These are phyloP conservation scores for Formica exsecta DNA, from an alignment of 1,140 invertebrate species.

Conservation along the genomic window DNA sequence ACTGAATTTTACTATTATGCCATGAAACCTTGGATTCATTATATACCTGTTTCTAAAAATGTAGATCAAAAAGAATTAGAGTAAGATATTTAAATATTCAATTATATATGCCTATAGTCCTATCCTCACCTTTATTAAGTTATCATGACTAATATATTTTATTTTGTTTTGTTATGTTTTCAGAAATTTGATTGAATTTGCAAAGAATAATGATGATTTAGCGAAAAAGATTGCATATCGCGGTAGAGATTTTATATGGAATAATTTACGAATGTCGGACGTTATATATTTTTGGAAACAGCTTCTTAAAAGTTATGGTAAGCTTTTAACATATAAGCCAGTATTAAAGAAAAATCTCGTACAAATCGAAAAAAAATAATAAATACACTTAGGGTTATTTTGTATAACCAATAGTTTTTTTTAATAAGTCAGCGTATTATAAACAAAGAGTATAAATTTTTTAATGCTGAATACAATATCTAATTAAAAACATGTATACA, in stretches of 20 bases:
- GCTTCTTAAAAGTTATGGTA: slow-evolving; percentile 92
- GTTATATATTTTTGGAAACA: slow-evolving; percentile 95
- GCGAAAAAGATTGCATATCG: slow-evolving; percentile 93
- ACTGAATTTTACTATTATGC: slow-evolving; percentile 97
- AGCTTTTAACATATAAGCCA: slow-evolving; percentile 91
- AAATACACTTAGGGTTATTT: slow-evolving; percentile 25
- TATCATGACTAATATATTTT: neutral
- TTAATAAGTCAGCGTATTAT: neutral
- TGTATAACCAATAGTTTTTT: neutral
- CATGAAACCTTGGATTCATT: slow-evolving; percentile 98
- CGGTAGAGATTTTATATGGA: slow-evolving; percentile 93
- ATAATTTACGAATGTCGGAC: slow-evolving; percentile 94
- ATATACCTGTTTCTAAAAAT: slow-evolving; percentile 94
- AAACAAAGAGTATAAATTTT: no score
- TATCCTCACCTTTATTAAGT: neutral
- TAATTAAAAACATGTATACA: slow-evolving; percentile 49
- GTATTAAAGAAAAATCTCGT: slow-evolving; percentile 87
- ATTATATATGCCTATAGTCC: slow-evolving; percentile 6
- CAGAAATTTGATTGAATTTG: slow-evolving; percentile 92
- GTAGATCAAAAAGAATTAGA: slow-evolving; percentile 90
- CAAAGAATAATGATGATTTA: slow-evolving; percentile 91
- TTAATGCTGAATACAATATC: slow-evolving; percentile 30
- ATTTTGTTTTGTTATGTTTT: slow-evolving; percentile 62
- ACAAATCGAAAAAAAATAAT: slow-evolving; percentile 80
- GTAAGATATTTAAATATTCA: slow-evolving; percentile 76